A percentile compares a stretch with the other conserved stretches of the same genome.
phyloP scores from a whole-genome alignment of 2,797 vertebrate genomes.

The Miopithecus talapoin region DNA sequence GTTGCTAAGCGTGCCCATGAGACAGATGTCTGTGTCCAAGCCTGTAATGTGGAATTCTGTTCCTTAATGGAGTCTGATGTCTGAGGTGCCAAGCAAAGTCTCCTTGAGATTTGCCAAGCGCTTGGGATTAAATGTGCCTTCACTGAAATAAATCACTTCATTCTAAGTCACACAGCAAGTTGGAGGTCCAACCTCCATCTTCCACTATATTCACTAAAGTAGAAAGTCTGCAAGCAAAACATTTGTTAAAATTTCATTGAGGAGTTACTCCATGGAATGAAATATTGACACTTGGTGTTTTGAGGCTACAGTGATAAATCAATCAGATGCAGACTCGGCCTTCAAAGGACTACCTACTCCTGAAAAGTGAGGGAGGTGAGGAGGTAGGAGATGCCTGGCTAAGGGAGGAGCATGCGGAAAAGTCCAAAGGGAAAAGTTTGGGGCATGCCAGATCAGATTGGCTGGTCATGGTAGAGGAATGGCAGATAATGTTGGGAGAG shows the following conservation, averaged over 20 bases:
- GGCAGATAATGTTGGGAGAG: not conserved
- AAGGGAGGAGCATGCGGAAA: too few relatives aligned
- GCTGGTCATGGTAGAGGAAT: too few relatives aligned
- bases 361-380: not conserved
- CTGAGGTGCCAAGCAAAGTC: not conserved
- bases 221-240: not conserved
- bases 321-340: not conserved
- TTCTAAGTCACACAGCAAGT: not conserved
- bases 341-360: not conserved
- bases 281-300: not conserved
- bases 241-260: not conserved
- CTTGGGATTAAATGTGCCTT: not conserved
- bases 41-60: too few relatives aligned
- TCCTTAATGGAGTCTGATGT: not conserved
- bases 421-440: too few relatives aligned
- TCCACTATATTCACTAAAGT: not conserved
- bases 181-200: not conserved
- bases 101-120: not conserved
- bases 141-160: not conserved
- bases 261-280: not conserved
- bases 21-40: not conserved
- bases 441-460: not conserved
- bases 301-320: not conserved
- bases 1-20: accelerated
- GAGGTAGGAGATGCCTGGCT: not conserved